phyloP scores from a whole-genome alignment of 2,888 invertebrate species.

The Agonum fuliginosum region DNA sequence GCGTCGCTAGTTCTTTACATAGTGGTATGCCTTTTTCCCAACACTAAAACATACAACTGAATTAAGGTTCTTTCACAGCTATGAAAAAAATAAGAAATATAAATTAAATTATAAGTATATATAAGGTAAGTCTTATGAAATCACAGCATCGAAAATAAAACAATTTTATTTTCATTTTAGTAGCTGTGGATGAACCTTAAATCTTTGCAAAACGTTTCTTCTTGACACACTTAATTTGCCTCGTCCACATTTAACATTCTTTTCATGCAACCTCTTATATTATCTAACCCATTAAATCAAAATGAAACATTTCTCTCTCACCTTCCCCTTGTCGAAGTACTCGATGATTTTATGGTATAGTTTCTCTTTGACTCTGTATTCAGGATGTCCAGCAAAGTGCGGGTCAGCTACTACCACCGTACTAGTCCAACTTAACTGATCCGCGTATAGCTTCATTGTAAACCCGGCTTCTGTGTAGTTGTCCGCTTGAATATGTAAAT shows the following conservation, averaged over 20 bases:
- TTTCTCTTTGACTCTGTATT: conserved; percentile 93
- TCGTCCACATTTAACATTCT: too few relatives aligned
- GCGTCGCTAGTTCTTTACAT: conserved; percentile 89
- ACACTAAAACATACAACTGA: too few relatives aligned
- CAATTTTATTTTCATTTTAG: too few relatives aligned
- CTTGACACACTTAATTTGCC: too few relatives aligned
- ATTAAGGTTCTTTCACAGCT: too few relatives aligned
- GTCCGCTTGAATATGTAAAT: conserved; percentile 92
- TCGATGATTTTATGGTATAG: conserved; percentile 92
- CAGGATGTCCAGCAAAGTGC: conserved; percentile 84
- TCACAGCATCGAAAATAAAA: too few relatives aligned
- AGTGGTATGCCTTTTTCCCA: conserved; percentile 97
- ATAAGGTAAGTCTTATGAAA: too few relatives aligned
- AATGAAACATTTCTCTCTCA: conserved; percentile 68
- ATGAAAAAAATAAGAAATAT: conserved; percentile 65
- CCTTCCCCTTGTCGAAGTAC: conserved; percentile 96
- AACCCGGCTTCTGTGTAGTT: conserved; percentile 97
- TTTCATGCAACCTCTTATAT: too few relatives aligned
- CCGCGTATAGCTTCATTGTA: conserved; percentile 94
- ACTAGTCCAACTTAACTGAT: conserved; percentile 90
- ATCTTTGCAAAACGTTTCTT: too few relatives aligned
- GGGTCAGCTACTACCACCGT: conserved; percentile 80
- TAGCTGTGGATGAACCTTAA: too few relatives aligned
- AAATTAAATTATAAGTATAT: too few relatives aligned
- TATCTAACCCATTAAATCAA: too few relatives aligned